Conservation (phyloP, 2,113 vertebrate genomes). For the Condylura cristata region DNA sequence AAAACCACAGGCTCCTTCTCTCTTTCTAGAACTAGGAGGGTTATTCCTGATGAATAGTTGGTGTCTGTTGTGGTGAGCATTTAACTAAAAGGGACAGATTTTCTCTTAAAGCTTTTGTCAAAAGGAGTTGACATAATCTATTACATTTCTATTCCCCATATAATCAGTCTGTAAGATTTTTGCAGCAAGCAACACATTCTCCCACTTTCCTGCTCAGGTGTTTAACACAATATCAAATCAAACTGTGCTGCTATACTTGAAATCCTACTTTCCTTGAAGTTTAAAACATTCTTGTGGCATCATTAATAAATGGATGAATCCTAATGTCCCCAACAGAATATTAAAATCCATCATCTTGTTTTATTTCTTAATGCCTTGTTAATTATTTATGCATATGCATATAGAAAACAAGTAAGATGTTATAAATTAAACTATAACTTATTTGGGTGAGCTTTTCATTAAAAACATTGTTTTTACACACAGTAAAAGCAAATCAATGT, state of each 20-base stretch:
- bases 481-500: not conserved
- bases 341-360: conserved; percentile 1
- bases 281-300: not conserved
- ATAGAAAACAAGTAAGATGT: not conserved
- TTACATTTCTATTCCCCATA: not conserved
- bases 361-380: conserved; percentile 31
- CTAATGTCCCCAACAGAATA: not conserved
- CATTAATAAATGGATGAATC: not conserved
- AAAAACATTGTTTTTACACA: conserved; percentile 37
- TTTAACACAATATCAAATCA: conserved; percentile 11
- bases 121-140: not conserved
- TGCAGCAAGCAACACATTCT: conserved; percentile 27
- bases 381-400: not conserved
- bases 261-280: not conserved
- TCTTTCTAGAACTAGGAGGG: not conserved
- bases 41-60: not conserved
- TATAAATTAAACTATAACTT: not conserved
- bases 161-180: not conserved
- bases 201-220: not conserved
- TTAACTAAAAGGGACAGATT: not conserved
- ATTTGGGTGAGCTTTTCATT: not conserved
- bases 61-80: not conserved
- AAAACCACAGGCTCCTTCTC: not conserved
- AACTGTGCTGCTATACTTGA: not conserved
- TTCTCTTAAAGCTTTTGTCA: no score